Percentiles rank a stretch among this genome's conserved stretches.
Evolutionary conservation across 2,113 vertebrate species (phyloP).

Genomic region (Pithys albifrons): DNA sequence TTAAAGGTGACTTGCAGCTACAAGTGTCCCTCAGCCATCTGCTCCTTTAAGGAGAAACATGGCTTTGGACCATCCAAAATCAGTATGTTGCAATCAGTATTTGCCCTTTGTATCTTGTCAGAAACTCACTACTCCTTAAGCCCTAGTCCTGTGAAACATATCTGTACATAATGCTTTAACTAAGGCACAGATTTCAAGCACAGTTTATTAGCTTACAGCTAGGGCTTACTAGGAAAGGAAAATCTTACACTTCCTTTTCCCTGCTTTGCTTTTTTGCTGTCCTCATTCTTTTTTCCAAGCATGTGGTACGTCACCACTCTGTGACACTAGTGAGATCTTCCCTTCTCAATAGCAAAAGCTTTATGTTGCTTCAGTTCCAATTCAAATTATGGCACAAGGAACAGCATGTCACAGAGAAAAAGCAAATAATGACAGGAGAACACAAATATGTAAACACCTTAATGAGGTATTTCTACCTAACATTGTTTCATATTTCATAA

Average conservation of each 20-base stretch:
- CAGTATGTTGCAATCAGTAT: background rate
- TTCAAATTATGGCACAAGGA: background rate
- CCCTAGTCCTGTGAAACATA: background rate
- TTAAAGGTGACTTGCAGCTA: background rate
- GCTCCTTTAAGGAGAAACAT: background rate
- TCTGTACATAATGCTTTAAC: background rate
- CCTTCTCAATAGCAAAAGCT: background rate
- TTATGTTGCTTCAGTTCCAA: background rate
- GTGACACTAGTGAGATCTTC: accelerated
- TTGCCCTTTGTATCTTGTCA: background rate
- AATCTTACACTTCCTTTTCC: background rate
- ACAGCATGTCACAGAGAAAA: background rate
- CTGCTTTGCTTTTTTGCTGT: background rate
- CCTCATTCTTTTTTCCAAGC: background rate
- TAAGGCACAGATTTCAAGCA: background rate
- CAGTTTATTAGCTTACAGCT: background rate
- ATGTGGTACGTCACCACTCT: accelerated
- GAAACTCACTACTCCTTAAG: background rate
- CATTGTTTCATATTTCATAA: background rate
- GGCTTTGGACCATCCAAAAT: background rate
- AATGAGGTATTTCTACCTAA: background rate
- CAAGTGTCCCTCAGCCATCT: background rate
- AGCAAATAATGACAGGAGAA: background rate
- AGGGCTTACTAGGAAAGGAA: background rate
- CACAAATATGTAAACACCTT: background rate